Percentiles rank a stretch among this genome's conserved stretches.
Evolutionary conservation across 2,797 vertebrate species (phyloP).

Genomic region (Alauda arvensis): DNA sequence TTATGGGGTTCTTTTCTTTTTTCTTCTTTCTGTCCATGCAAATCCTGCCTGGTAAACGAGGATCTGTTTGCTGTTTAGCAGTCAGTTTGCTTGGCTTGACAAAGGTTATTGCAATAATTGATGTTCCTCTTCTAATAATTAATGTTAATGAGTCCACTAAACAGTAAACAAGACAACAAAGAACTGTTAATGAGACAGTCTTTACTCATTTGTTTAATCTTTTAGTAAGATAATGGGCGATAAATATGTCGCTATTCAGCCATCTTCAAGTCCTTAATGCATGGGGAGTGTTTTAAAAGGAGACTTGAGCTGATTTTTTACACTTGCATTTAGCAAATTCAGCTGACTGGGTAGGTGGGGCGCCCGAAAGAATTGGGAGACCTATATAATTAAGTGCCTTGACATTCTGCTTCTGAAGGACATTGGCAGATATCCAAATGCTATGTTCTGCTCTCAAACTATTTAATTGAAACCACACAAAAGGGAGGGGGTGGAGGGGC

Average conservation of each 20-base stretch:
- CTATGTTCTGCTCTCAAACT: conserved; percentile 69
- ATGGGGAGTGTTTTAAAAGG: conserved; percentile 37
- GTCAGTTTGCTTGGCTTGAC: conserved; percentile 27
- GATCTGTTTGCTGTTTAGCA: conserved; percentile 8
- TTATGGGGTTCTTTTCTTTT: not conserved
- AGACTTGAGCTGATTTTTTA: conserved; percentile 39
- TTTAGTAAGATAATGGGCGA: conserved; percentile 54
- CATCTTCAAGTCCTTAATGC: conserved; percentile 47
- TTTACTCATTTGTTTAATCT: conserved; percentile 61
- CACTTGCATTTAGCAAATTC: conserved; percentile 42
- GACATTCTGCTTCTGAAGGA: conserved; percentile 82
- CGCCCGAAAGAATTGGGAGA: conserved; percentile 47
- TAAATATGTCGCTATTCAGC: conserved; percentile 51
- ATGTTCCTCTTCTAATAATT: conserved; percentile 49
- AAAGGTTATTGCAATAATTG: conserved; percentile 49
- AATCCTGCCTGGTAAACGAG: not conserved
- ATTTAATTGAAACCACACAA: conserved; percentile 78
- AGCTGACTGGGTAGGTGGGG: conserved; percentile 47
- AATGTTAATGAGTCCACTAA: conserved; percentile 55
- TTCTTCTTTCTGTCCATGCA: not conserved
- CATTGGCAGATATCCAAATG: conserved; percentile 76
- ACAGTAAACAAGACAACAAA: conserved; percentile 55
- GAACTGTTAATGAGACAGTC: conserved; percentile 52
- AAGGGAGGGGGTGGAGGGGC: not conserved
- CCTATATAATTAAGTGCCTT: conserved; percentile 69